phyloP scores from a whole-genome alignment of 2,888 invertebrate genomes.

The Syrista parreyssii region DNA sequence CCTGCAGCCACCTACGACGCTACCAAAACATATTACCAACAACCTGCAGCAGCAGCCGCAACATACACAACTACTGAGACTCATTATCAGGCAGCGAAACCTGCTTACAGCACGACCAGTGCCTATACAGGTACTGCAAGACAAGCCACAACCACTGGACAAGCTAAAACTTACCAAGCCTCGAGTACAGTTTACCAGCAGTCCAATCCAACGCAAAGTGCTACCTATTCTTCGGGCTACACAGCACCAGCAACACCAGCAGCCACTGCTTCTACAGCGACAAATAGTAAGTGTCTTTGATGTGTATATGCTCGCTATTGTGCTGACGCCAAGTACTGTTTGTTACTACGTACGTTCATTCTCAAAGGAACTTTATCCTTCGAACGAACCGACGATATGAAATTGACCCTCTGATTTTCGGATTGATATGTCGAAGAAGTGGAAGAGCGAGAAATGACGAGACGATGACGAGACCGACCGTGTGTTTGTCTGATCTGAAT shows the following conservation, averaged over 20 bases:
- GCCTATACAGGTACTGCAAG: conserved; percentile 74
- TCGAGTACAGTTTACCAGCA: conserved; percentile 63
- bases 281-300: conserved; percentile 60
- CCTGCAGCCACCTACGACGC: conserved; percentile 81
- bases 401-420: conserved; percentile 50
- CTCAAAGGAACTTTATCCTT: not conserved
- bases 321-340: too few relatives aligned
- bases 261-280: conserved; percentile 58
- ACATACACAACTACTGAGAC: conserved; percentile 75
- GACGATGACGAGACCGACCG: conserved; percentile 22
- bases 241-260: conserved; percentile 63
- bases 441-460: conserved; percentile 18
- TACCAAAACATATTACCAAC: conserved; percentile 86
- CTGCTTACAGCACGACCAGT: conserved; percentile 77
- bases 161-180: conserved; percentile 64
- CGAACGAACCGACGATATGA: conserved; percentile 47
- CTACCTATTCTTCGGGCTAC: conserved; percentile 61
- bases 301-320: not conserved
- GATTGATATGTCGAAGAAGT: conserved; percentile 23
- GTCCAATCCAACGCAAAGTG: conserved; percentile 60
- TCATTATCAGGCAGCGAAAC: conserved; percentile 74
- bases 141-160: conserved; percentile 67
- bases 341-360: not conserved
- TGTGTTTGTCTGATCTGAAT: conserved; percentile 7
- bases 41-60: conserved; percentile 78